Percentiles rank a stretch among this genome's conserved stretches.
Conservation (phyloP, 2,113 vertebrate genomes). For the Epinephelus cyanopodus region DNA sequence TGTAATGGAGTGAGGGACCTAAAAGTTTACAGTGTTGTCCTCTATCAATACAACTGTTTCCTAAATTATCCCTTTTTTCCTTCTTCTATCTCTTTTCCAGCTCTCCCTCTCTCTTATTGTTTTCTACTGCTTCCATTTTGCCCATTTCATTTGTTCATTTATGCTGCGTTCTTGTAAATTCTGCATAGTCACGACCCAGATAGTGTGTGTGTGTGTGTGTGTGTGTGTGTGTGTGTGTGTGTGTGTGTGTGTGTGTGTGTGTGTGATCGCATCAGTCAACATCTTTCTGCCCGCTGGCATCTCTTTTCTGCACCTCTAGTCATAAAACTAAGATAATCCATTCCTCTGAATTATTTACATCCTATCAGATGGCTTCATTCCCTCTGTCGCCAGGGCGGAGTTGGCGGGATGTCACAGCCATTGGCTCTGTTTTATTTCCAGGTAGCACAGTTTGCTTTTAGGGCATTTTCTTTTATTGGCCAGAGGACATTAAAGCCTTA, state of each 20-base stretch:
- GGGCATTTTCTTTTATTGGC: constrained; percentile 14
- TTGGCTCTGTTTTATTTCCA: constrained; percentile 20
- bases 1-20: too few species aligned
- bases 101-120: not conserved
- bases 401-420: not conserved
- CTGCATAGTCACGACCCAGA: constrained; percentile 11
- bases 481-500: not conserved
- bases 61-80: too few species aligned
- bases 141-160: not conserved
- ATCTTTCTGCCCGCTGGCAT: constrained; percentile 5
- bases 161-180: not conserved
- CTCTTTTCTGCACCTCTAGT: constrained; percentile 17
- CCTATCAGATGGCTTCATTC: constrained; percentile 47
- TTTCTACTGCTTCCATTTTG: not conserved
- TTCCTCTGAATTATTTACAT: constrained; percentile 54
- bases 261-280: constrained; percentile 7
- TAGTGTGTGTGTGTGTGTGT: constrained; percentile 4
- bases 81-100: too few species aligned
- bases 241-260: too few species aligned
- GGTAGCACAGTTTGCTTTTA: not conserved
- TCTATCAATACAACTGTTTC: too few species aligned
- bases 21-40: too few species aligned
- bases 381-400: constrained; percentile 11
- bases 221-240: not conserved
- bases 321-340: constrained; percentile 40